These are phyloP conservation scores for Andrena chrysosceles DNA, from an alignment of 2,888 invertebrate genomes.

Conservation along the genomic window DNA sequence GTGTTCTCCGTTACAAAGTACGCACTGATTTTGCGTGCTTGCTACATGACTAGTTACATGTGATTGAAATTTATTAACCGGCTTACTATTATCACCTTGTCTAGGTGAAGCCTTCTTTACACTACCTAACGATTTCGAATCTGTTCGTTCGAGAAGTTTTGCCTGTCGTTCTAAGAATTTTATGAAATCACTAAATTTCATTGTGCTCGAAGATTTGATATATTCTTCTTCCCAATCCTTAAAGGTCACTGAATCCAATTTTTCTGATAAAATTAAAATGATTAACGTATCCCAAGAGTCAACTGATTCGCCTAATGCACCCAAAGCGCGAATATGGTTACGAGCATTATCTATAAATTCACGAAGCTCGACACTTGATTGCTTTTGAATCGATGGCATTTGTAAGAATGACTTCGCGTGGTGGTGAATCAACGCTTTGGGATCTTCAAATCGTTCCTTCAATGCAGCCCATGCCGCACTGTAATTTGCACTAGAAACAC, in stretches of 20 bases:
- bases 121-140: background rate
- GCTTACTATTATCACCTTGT: background rate
- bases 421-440: background rate
- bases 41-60: background rate
- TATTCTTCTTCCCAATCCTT: background rate
- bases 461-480: background rate
- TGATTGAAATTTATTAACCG: background rate
- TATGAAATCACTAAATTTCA: background rate
- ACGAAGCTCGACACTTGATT: background rate
- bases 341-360: background rate
- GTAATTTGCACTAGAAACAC: background rate
- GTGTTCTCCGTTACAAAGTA: background rate
- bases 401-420: background rate
- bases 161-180: background rate
- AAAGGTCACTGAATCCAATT: background rate
- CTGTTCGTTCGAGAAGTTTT: background rate
- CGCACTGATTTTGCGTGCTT: background rate
- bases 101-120: background rate
- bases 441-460: background rate
- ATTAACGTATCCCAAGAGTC: background rate
- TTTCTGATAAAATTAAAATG: background rate
- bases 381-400: background rate
- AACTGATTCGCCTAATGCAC: background rate
- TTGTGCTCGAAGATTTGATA: background rate
- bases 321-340: background rate